A percentile compares a stretch with the other conserved stretches of the same genome.
Conservation (phyloP, 1,140 invertebrate species). For the Tetragonula clypearis region DNA sequence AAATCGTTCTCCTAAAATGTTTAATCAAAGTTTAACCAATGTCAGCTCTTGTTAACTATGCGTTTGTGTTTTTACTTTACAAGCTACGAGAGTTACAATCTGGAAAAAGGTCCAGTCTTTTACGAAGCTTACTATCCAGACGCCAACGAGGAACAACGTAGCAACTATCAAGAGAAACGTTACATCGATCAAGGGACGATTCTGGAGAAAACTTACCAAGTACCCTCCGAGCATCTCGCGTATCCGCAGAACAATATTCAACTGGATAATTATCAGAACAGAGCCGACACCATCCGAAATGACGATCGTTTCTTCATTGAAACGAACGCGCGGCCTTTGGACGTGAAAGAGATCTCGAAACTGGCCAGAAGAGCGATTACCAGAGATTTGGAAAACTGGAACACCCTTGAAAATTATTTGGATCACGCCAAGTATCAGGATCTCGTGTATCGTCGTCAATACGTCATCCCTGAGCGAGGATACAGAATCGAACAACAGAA, state of each 20-base stretch:
- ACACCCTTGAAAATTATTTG: conserved; percentile 47
- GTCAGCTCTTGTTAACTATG: neutral
- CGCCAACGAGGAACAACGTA: conserved; percentile 11
- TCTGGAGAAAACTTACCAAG: conserved; percentile 64
- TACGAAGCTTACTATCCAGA: conserved; percentile 75
- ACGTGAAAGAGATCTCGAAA: conserved; percentile 49
- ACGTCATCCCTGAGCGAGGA: neutral
- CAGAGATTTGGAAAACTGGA: conserved; percentile 57
- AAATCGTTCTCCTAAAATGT: neutral
- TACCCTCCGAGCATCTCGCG: conserved; percentile 39
- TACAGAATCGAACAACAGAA: neutral
- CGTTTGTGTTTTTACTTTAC: neutral
- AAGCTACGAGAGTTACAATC: conserved; percentile 64
- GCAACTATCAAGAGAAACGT: conserved; percentile 51
- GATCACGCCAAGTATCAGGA: conserved; percentile 34
- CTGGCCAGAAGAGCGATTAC: conserved; percentile 53
- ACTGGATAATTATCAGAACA: neutral
- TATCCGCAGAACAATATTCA: conserved; percentile 14
- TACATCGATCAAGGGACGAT: conserved; percentile 49
- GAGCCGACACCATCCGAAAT: neutral
- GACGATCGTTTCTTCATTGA: neutral
- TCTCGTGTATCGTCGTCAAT: conserved; percentile 4
- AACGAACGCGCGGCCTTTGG: neutral
- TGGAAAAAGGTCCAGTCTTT: conserved; percentile 68
- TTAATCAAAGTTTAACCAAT: neutral